Conservation (phyloP, 2,888 invertebrate genomes). For the Perithous albicinctus region DNA sequence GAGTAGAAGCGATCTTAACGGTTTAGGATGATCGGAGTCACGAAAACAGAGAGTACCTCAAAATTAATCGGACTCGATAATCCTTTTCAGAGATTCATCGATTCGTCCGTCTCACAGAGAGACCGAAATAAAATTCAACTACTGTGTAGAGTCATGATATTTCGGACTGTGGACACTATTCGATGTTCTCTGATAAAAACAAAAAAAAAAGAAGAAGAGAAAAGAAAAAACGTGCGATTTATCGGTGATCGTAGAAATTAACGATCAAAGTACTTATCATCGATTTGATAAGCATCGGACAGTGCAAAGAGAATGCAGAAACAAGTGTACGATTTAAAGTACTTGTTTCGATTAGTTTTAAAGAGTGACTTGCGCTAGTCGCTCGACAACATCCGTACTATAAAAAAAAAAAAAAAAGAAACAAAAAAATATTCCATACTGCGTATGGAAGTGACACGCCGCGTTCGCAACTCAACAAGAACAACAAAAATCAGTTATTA, state of each 20-base stretch:
- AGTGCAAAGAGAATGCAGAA: slow-evolving; percentile 8
- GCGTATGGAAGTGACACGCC: slow-evolving; percentile 51
- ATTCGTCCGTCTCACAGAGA: slow-evolving; percentile 38
- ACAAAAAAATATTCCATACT: slow-evolving; percentile 1
- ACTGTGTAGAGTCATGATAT: slow-evolving; percentile 26
- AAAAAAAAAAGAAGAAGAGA: slow-evolving; percentile 12
- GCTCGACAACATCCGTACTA: slow-evolving; percentile 43
- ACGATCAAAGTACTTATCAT: slow-evolving; percentile 2
- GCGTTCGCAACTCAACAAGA: slow-evolving; percentile 67
- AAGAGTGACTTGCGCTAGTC: slow-evolving; percentile 14
- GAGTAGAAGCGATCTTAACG: neutral
- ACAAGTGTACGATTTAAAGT: slow-evolving; percentile 7
- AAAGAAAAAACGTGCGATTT: neutral
- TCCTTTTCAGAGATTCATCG: slow-evolving; percentile 11
- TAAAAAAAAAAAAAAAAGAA: no score
- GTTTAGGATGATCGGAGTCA: neutral
- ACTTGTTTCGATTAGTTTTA: slow-evolving; percentile 25
- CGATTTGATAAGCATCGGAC: neutral
- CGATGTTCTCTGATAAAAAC: slow-evolving; percentile 28
- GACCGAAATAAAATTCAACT: slow-evolving; percentile 21
- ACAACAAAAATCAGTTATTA: slow-evolving; percentile 80
- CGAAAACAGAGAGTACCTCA: neutral
- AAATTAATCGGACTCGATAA: neutral
- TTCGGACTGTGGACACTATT: slow-evolving; percentile 33
- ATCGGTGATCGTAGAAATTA: neutral